Percentiles rank a stretch among this genome's conserved stretches.
Evolutionary conservation across 2,888 invertebrate genomes (phyloP).

Genomic region (Blastobasis lacticolella): DNA sequence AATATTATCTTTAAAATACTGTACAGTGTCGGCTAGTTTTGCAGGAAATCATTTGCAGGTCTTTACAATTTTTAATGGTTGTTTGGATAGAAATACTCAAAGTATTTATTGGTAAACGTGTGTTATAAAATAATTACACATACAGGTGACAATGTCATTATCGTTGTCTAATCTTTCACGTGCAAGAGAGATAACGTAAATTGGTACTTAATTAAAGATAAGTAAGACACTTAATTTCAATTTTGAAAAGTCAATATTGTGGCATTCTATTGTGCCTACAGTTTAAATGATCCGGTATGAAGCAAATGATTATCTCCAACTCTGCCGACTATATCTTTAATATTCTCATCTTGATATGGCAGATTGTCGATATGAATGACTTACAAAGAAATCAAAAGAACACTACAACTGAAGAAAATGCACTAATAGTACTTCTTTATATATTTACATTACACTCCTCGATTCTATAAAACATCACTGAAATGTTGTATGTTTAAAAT

Average conservation of each 20-base stretch:
- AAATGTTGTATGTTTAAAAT: no score
- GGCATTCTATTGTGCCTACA: no score
- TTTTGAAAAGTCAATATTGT: no score
- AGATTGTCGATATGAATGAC: constrained; percentile 79
- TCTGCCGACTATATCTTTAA: constrained; percentile 57
- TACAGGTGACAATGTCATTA: no score
- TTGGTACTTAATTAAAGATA: no score
- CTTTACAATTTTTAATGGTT: constrained; percentile 13
- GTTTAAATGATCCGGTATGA: neutral
- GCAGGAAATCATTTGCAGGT: constrained; percentile 56
- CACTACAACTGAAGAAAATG: constrained; percentile 56
- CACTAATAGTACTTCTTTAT: constrained; percentile 52
- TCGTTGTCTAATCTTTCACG: no score
- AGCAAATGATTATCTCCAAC: constrained; percentile 55
- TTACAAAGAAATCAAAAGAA: constrained; percentile 53
- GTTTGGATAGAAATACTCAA: no score
- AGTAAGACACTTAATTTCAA: no score
- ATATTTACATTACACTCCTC: constrained; percentile 51
- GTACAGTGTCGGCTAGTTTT: constrained; percentile 71
- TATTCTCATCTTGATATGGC: constrained; percentile 78
- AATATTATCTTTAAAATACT: constrained; percentile 85
- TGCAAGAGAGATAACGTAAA: no score
- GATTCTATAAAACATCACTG: no score
- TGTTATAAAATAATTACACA: no score
- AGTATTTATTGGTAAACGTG: no score